Base-by-base conservation (phyloP, 2,113 vertebrate species). In the Anas platyrhynchos region DNA sequence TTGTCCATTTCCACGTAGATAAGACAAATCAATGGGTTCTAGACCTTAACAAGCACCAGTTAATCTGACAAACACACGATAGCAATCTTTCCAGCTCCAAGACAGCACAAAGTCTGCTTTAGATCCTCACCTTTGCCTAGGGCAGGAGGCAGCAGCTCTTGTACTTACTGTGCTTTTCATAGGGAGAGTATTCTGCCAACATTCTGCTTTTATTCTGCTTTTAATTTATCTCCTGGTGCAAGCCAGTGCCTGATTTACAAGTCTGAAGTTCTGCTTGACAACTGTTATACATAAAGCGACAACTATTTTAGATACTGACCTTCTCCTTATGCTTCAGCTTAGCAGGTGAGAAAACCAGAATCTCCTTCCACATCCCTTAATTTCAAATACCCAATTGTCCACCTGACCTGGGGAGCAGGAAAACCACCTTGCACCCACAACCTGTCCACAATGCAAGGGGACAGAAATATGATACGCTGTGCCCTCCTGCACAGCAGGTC, bases 211-310 rank as follows among this genome's bases (percentile, higher is more conserved):
- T 83, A 66, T 4, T 6, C 68, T 93, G 88, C 63, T 90, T 94
- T 89, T 83, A 67, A 63, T 86, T 90, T 93, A 48, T 93, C 26
- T 54, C 89, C 59, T 54, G 43, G 63, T 94, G 48, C 63, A 73
- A 85, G 74, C 23, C 58, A 83, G 71, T 44, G 46, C 43, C 66
- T 46, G 62, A 50, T 65, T 92, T 78, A 93, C 61, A 55, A 83
- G 54, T 22, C 73, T 81, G 62, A 88, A 81, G 31, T 22, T 86
- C 54, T 79, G 62, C 36, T 6, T 88, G 77, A 81, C 38, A 89
- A 82, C 61, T 65, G 73, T 59, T 88, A 29, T 38, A 72, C 72
- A 22, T 22, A 59, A 91, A 94, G 54, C 50, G 54, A 88, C 63
- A 80, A 38, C 58, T 50, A 50, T 8, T 78, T 62, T 29, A 13